Conservation (phyloP, 64 coral and sea anemone species). For the Orbicella faveolata region DNA sequence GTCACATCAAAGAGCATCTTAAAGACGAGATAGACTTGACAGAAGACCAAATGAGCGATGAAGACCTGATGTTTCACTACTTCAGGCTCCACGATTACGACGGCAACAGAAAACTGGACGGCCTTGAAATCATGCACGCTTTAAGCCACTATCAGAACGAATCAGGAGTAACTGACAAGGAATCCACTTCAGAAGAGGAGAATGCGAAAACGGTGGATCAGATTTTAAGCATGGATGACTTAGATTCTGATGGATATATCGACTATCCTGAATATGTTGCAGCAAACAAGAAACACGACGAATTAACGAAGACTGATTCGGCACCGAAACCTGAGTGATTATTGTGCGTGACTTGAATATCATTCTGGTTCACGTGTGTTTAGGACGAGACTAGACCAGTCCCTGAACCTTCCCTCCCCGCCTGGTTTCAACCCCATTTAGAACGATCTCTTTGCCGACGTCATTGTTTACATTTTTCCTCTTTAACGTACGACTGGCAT, state of each 20-base stretch:
- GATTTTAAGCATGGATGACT: slow-evolving; percentile 84
- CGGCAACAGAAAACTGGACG: slow-evolving; percentile 90
- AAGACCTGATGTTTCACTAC: slow-evolving; percentile 94
- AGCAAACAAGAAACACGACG: slow-evolving; percentile 47
- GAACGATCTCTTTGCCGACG: no score
- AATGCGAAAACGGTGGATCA: slow-evolving; percentile 79
- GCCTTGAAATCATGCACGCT: slow-evolving; percentile 88
- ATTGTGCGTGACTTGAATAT: no score
- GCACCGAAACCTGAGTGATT: no score
- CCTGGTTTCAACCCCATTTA: no score
- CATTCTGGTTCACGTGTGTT: no score
- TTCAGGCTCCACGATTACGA: slow-evolving; percentile 95
- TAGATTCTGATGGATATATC: slow-evolving; percentile 94
- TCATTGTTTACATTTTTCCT: no score
- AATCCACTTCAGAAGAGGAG: slow-evolving; percentile 60
- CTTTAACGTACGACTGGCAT: no score
- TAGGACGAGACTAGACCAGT: no score
- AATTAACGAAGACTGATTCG: not conserved
- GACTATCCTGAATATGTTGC: slow-evolving; percentile 94
- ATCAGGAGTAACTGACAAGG: slow-evolving; percentile 34
- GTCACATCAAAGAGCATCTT: slow-evolving; percentile 96
- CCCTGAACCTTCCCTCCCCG: no score
- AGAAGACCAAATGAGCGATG: slow-evolving; percentile 84
- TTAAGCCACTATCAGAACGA: slow-evolving; percentile 95
- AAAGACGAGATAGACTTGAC: slow-evolving; percentile 95